Base-by-base conservation (phyloP, 2,888 invertebrate genomes). In the Myopa testacea region DNA sequence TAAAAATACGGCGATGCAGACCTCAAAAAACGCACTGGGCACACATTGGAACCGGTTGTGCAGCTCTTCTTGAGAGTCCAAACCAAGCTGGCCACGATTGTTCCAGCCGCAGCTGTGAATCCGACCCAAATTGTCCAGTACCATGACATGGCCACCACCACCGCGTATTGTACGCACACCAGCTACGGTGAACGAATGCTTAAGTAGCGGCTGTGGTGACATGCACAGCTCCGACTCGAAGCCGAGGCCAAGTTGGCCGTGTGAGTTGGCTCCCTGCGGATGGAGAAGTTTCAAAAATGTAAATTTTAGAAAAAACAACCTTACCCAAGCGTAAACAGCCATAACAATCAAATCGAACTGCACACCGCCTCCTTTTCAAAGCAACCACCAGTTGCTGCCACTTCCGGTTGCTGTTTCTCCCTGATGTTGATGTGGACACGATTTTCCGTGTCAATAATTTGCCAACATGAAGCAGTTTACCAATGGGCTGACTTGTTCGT, bases 101-200 rank as follows among this genome's bases (percentile, higher is more conserved):
- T 95, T 95, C 93, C 94, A 94, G 7, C 96, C 96, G 86, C 95
- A 95, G 67, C 93, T 92, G 85, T 92, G 95, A 14, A 95, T 90
- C 78, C 91, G 91, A n/a, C 95, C 95, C 78, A 91, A 90, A 65
- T 89, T 89, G 83, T 94, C 93, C 78, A 95, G 87, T 60, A 95
- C 89, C 38, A 96, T 88, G 4, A 94, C 92, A 87, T 95, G 95
- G 0, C 94, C 95, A 19, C 94, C 95, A 78, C 95, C 95, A 78
- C 95, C 95, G 40, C 91, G 90, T 81, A 95, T 93, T 82, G 92
- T 91, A 80, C 91, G 91, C 71, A 95, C 91, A 81, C 91, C 89
- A 80, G 90, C 89, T 16, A 84, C 81, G 78, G 81, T 81, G 81
- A 89, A 88, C 12, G 89, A 86, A 72, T 80, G 80, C 78, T 84